A percentile compares a stretch with the other conserved stretches of the same genome.
phyloP scores from a whole-genome alignment of 2,888 invertebrate species.

The Leucania comma region DNA sequence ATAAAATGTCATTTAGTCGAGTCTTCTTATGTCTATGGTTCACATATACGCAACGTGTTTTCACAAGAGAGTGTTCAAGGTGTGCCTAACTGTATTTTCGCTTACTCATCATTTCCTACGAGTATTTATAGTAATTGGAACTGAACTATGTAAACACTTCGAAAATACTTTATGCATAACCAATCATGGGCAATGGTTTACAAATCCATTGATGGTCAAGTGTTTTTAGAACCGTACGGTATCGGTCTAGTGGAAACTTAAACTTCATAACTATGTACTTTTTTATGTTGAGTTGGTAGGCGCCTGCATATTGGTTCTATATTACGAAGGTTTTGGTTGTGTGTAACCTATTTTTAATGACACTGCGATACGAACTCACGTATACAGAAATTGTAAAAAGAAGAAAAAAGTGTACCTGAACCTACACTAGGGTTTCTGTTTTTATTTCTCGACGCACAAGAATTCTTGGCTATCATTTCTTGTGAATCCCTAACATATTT shows the following conservation, averaged over 20 bases:
- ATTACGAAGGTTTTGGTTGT: background rate
- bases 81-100: conserved; percentile 13
- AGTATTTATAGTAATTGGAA: conserved; percentile 30
- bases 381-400: too few species aligned
- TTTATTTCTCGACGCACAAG: too few species aligned
- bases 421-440: too few species aligned
- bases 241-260: conserved; percentile 30
- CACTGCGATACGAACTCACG: too few species aligned
- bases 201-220: conserved; percentile 45
- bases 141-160: conserved; percentile 40
- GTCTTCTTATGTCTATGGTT: background rate
- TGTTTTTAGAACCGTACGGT: conserved; percentile 46
- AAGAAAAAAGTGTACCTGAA: too few species aligned
- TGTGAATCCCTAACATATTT: too few species aligned
- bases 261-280: conserved; percentile 35
- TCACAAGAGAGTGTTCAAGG: background rate
- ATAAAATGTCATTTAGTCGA: too few species aligned
- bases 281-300: conserved; percentile 23
- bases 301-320: background rate
- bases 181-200: conserved; percentile 26
- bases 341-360: too few species aligned
- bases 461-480: too few species aligned
- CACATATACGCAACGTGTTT: background rate
- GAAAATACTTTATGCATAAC: conserved; percentile 17
- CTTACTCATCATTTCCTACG: conserved; percentile 4